phyloP scores from a whole-genome alignment of 2,888 invertebrate species.

The Oconnorella tubifera region DNA sequence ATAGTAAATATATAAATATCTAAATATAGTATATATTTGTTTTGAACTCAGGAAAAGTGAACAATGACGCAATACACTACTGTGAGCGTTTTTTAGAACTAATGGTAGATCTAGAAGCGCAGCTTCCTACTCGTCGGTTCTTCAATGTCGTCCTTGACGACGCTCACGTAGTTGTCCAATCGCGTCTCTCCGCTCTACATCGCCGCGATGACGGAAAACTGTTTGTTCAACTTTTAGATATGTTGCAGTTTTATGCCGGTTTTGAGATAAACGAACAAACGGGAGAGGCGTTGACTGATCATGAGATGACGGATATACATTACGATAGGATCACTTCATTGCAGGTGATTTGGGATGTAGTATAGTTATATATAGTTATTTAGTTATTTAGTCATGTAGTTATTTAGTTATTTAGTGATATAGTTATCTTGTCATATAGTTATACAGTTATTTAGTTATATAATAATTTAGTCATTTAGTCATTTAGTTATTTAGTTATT shows the following conservation, averaged over 20 bases:
- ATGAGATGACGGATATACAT: conserved; percentile 88
- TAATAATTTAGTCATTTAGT: too few species aligned
- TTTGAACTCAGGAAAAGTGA: conserved; percentile 43
- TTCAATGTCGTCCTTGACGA: conserved; percentile 95
- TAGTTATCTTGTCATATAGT: too few species aligned
- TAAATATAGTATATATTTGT: neutral
- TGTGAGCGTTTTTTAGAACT: conserved; percentile 94
- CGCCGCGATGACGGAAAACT: conserved; percentile 78
- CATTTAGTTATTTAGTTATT: too few species aligned
- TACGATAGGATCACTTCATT: conserved; percentile 87
- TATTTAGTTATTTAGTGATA: too few species aligned
- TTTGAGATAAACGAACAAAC: conserved; percentile 97
- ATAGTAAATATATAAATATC: neutral
- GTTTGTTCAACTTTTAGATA: conserved; percentile 85
- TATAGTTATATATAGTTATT: too few species aligned
- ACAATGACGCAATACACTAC: conserved; percentile 66
- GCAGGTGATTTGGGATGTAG: conserved; percentile 52
- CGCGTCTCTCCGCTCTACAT: conserved; percentile 73
- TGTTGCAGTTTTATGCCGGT: conserved; percentile 90
- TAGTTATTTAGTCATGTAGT: too few species aligned
- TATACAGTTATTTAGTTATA: too few species aligned
- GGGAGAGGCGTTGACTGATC: conserved; percentile 87
- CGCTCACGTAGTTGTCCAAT: conserved; percentile 84
- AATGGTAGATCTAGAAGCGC: conserved; percentile 90
- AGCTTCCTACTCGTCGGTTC: conserved; percentile 90